Percentiles rank a stretch among this genome's conserved stretches.
Conservation (phyloP, 2,113 vertebrate species). For the Girardinichthys multiradiatus region DNA sequence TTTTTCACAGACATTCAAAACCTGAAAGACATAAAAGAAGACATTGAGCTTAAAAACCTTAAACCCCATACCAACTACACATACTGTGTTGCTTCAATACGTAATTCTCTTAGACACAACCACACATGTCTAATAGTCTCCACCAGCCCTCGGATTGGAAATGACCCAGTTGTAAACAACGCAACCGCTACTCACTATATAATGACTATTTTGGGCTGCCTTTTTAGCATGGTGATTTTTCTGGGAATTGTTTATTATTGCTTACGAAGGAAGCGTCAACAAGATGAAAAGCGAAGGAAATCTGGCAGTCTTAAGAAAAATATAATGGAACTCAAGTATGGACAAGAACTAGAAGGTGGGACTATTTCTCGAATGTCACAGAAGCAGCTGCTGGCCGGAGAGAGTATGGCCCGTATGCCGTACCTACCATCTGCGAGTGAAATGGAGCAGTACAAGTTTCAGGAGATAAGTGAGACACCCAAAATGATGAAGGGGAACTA, state of each 20-base stretch:
- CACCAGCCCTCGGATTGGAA: constrained; percentile 81
- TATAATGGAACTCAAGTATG: constrained; percentile 95
- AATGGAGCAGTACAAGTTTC: constrained; percentile 92
- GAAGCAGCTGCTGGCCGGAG: constrained; percentile 88
- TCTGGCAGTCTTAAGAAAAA: constrained; percentile 91
- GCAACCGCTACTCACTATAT: constrained; percentile 96
- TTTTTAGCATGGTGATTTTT: constrained; percentile 97
- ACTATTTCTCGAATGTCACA: constrained; percentile 90
- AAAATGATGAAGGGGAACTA: constrained; percentile 95
- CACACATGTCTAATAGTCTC: constrained; percentile 94
- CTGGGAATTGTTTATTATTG: constrained; percentile 94
- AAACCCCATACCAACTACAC: constrained; percentile 94
- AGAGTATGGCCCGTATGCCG: constrained; percentile 89
- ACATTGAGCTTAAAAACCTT: constrained; percentile 89
- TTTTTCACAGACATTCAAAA: constrained; percentile 89
- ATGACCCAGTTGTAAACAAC: constrained; percentile 74
- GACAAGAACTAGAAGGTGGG: constrained; percentile 91
- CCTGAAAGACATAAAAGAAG: constrained; percentile 88
- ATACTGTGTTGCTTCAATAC: constrained; percentile 94
- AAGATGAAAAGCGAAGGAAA: constrained; percentile 95
- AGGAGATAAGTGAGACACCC: constrained; percentile 90
- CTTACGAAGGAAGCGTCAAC: constrained; percentile 89
- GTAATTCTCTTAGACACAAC: constrained; percentile 91
- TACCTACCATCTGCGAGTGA: constrained; percentile 91
- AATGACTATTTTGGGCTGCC: constrained; percentile 96